phyloP scores from a whole-genome alignment of 2,797 vertebrate genomes.

The Gallinago solitaria region DNA sequence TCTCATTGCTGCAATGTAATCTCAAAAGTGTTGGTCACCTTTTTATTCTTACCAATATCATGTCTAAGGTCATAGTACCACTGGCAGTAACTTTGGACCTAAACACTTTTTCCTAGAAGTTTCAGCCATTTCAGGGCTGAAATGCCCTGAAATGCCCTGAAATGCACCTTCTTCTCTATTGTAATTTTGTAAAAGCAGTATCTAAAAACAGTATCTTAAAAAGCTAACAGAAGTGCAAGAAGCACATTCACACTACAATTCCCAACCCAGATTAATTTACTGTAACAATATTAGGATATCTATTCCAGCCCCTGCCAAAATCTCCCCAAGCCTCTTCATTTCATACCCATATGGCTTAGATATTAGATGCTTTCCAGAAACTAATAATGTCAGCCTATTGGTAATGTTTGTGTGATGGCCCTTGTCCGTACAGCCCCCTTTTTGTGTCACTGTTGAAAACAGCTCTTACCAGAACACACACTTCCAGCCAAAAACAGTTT shows the following conservation, averaged over 20 bases:
- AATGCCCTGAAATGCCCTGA: no score
- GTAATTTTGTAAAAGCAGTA: background rate
- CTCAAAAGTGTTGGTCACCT: background rate
- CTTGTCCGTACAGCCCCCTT: background rate
- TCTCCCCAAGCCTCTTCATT: background rate
- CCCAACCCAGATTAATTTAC: background rate
- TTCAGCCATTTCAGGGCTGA: background rate
- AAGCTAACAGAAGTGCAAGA: background rate
- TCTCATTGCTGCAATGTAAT: background rate
- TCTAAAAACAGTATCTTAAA: background rate
- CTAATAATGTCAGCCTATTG: background rate
- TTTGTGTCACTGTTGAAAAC: background rate
- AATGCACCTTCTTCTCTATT: background rate
- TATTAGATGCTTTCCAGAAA: background rate
- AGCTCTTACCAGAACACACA: background rate
- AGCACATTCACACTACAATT: background rate
- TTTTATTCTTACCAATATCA: background rate
- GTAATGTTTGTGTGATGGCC: background rate
- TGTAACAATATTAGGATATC: background rate
- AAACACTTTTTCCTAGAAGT: background rate
- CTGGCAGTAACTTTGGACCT: background rate
- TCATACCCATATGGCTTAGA: background rate
- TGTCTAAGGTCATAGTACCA: background rate
- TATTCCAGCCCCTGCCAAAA: background rate
- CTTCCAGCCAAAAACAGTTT: background rate